Percentiles rank a stretch among this genome's conserved stretches.
Evolutionary conservation across 2,113 vertebrate genomes (phyloP).

Genomic region (Capreolus pygargus): DNA sequence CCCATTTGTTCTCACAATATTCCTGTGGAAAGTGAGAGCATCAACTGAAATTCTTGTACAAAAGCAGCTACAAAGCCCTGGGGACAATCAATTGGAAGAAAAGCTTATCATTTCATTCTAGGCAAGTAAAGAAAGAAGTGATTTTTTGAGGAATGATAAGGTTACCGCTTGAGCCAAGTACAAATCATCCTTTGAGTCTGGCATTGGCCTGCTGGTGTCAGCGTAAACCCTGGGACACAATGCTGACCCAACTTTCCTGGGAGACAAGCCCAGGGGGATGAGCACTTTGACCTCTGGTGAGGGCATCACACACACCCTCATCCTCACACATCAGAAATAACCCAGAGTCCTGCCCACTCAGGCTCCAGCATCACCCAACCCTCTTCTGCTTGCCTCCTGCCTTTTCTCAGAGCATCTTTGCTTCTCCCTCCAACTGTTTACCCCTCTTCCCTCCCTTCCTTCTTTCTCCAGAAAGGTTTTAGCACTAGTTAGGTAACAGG

Average conservation of each 20-base stretch:
- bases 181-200: background rate
- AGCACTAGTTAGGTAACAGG: background rate
- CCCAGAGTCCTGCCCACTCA: background rate
- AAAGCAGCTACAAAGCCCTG: background rate
- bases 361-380: background rate
- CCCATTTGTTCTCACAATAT: background rate
- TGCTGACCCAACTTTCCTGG: background rate
- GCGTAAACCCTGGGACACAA: background rate
- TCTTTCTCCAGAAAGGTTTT: background rate
- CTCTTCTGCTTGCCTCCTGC: too few species aligned
- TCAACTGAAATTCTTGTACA: background rate
- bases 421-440: too few species aligned
- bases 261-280: background rate
- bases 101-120: background rate
- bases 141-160: background rate
- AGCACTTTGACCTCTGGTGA: background rate
- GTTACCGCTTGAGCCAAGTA: background rate
- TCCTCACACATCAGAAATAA: accelerated
- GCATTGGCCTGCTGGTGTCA: background rate
- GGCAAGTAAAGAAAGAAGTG: background rate
- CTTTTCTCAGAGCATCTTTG: background rate
- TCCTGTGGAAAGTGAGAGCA: background rate
- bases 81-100: background rate
- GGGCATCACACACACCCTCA: background rate
- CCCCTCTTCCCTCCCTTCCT: background rate